phyloP scores from a whole-genome alignment of 2,888 invertebrate genomes.

The Altica lythri region DNA sequence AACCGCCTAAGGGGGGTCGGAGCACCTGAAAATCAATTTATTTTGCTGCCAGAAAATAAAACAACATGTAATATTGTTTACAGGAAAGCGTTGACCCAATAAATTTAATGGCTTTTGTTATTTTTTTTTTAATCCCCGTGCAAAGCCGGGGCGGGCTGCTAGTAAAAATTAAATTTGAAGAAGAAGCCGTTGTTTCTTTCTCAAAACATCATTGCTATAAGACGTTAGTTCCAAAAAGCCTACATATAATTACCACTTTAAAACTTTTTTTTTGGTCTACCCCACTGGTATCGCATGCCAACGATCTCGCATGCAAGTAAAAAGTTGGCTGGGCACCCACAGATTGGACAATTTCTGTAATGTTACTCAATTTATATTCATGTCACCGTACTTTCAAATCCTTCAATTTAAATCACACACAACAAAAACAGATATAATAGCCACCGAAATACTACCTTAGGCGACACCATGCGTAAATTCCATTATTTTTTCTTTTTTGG shows the following conservation, averaged over 20 bases:
- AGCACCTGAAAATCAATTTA: no score
- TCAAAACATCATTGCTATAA: no score
- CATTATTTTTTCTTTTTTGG: slow-evolving; percentile 7
- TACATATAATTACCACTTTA: slow-evolving; percentile 39
- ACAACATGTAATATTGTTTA: no score
- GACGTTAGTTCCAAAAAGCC: no score
- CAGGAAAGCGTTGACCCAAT: no score
- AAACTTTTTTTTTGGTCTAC: slow-evolving; percentile 33
- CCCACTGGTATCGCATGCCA: slow-evolving; percentile 27
- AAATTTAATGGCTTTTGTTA: no score
- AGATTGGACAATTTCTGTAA: slow-evolving; percentile 46
- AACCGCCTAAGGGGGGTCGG: no score
- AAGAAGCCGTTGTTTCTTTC: no score
- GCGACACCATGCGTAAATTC: slow-evolving; percentile 32
- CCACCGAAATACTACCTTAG: slow-evolving; percentile 29
- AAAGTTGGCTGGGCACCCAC: slow-evolving; percentile 42
- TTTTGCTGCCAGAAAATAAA: no score
- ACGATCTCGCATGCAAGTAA: slow-evolving; percentile 31
- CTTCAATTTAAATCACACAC: slow-evolving; percentile 15
- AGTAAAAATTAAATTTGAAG: no score
- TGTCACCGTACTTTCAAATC: slow-evolving; percentile 39
- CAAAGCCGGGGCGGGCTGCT: no score
- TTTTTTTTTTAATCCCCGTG: no score
- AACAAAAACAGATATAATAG: slow-evolving; percentile 30
- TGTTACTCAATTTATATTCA: slow-evolving; percentile 41